phyloP scores from a whole-genome alignment of 2,797 vertebrate genomes.

The Synaphobranchus kaupii region DNA sequence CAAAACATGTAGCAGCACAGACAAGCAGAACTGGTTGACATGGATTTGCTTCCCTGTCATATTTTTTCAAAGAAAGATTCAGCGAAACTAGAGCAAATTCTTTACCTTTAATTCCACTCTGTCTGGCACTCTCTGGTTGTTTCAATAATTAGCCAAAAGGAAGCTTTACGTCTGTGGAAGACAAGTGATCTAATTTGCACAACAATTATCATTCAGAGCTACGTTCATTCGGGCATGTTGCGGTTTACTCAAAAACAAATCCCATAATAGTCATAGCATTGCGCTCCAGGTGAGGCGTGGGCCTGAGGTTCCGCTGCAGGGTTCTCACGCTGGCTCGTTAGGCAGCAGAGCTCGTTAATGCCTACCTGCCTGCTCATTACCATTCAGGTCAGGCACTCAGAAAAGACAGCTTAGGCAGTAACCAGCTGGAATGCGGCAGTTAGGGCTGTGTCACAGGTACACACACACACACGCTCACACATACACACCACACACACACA shows the following conservation, averaged over 20 bases:
- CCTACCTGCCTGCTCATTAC: constrained; percentile 32
- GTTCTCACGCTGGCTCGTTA: constrained; percentile 22
- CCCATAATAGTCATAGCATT: constrained; percentile 27
- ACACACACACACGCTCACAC: background rate
- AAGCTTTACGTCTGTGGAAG: background rate
- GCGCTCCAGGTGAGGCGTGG: constrained; percentile 11
- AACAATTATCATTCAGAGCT: constrained; percentile 9
- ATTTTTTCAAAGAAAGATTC: background rate
- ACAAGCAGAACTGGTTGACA: background rate
- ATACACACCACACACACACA: too few relatives aligned
- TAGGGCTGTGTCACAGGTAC: background rate
- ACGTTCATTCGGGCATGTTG: background rate
- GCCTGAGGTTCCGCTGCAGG: background rate
- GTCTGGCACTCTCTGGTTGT: background rate
- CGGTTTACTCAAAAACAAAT: constrained; percentile 23
- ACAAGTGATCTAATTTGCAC: background rate
- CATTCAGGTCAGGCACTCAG: constrained; percentile 27
- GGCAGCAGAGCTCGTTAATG: background rate
- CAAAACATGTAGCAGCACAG: background rate
- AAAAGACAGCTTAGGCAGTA: constrained; percentile 22
- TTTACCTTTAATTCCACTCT: background rate
- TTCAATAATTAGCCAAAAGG: background rate
- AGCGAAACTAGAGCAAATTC: background rate
- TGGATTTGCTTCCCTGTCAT: background rate
- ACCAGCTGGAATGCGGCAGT: constrained; percentile 32